Evolutionary conservation across 2,888 invertebrate species (phyloP).

Genomic region (Brachycybe producta): DNA sequence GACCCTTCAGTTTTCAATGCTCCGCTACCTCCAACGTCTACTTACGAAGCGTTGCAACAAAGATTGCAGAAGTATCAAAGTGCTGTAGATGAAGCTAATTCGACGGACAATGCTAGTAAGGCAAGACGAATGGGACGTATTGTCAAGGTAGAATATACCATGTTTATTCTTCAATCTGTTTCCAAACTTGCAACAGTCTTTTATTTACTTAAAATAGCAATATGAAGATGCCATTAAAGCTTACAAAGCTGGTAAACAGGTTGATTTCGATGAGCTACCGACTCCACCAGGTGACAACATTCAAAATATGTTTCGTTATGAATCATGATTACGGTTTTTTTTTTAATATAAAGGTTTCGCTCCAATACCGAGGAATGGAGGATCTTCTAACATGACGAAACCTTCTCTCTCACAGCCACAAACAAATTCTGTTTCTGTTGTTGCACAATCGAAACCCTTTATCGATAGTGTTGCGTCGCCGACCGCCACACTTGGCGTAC

Average conservation of each 20-base stretch:
- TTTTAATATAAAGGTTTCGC: conserved; percentile 25
- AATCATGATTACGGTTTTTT: neutral
- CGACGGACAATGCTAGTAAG: conserved; percentile 66
- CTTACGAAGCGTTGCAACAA: conserved; percentile 68
- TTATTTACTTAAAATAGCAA: conserved; percentile 40
- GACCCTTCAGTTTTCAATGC: conserved; percentile 28
- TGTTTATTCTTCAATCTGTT: too few relatives aligned
- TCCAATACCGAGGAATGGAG: conserved; percentile 24
- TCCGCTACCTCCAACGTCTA: conserved; percentile 37
- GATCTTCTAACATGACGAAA: conserved; percentile 9
- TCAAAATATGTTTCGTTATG: neutral
- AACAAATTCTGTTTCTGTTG: conserved; percentile 1
- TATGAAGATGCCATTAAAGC: conserved; percentile 72
- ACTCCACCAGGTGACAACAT: conserved; percentile 56
- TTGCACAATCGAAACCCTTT: conserved; percentile 44
- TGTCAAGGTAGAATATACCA: conserved; percentile 45
- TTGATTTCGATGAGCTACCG: conserved; percentile 69
- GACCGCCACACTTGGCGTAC: conserved; percentile 14
- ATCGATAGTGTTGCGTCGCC: conserved; percentile 24
- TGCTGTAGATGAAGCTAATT: conserved; percentile 60
- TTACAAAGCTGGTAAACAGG: conserved; percentile 59
- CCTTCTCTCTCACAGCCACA: conserved; percentile 14
- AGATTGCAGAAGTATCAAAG: conserved; percentile 64
- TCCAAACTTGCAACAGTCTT: neutral
- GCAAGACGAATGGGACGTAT: conserved; percentile 78